A percentile compares a stretch with the other conserved stretches of the same genome.
Conservation (phyloP, 30 jellyfish, hydroid and myxozoan genomes). For the Turritopsis dohrnii region DNA sequence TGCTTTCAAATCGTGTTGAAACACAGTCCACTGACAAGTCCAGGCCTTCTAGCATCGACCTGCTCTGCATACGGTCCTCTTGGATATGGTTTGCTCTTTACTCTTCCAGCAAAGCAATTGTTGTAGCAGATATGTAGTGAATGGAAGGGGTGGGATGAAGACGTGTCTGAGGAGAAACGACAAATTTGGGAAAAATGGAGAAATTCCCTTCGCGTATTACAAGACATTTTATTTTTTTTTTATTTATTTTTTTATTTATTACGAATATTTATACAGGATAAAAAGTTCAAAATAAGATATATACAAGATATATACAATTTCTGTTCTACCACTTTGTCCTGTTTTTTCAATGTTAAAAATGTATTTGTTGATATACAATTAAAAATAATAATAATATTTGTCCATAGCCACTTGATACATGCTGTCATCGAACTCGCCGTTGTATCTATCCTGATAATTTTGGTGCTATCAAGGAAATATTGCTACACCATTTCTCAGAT, state of each 20-base stretch:
- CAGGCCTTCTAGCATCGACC: conserved; percentile 36
- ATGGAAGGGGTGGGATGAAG: conserved; percentile 28
- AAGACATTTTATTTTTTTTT: neutral
- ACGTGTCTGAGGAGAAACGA: conserved; percentile 21
- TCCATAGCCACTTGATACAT: too few relatives aligned
- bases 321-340: too few relatives aligned
- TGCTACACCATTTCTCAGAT: conserved; percentile 38
- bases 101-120: too few relatives aligned
- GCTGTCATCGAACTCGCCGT: neutral
- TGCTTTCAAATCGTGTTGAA: conserved; percentile 26
- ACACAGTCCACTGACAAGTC: conserved; percentile 31
- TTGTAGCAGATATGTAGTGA: conserved; percentile 23
- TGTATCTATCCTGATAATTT: neutral
- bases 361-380: too few relatives aligned
- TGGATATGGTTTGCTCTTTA: conserved; percentile 32
- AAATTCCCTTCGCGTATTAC: conserved; percentile 16
- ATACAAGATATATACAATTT: too few relatives aligned
- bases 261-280: too few relatives aligned
- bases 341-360: too few relatives aligned
- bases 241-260: too few relatives aligned
- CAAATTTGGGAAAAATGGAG: too few relatives aligned
- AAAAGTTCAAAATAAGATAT: too few relatives aligned
- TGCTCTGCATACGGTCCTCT: conserved; percentile 45
- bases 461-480: conserved; percentile 20
- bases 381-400: too few relatives aligned